Base-by-base conservation (phyloP, 2,888 invertebrate genomes). In the Scrobipalpa costella region DNA sequence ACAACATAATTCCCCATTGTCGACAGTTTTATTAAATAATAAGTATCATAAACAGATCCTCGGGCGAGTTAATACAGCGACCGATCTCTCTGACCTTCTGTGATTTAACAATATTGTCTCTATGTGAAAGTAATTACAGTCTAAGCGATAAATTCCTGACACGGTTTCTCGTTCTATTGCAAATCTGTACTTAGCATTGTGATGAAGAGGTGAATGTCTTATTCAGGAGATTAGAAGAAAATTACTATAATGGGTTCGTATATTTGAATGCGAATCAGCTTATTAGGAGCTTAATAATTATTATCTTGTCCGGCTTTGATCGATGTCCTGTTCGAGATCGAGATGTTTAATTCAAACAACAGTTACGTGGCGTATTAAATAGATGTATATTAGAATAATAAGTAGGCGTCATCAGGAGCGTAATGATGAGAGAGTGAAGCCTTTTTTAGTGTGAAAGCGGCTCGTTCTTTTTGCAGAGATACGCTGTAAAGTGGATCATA, bases 11-110 rank as follows among this genome's bases (percentile, higher is more conserved):
- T 78, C 69, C 64, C 66, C 63, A 67, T 73, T 73, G 73, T 73
- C 49, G 80, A 81, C 80, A 79, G 82, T 84, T 85, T 85, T 83
- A 85, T 83, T 82, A 76, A 84, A 83, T 84, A 84, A 79, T 83
- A 77, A 76, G 75, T 76, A 79, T 80, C 81, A 72, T 81, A 84
- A 84, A 82, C 71, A 78, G 77, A 71, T 79, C 77, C 78, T 68
- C 72, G 64, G 75, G 76, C 74, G 68, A 79, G 82, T 80, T 78
- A 79, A 77, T 76, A 75, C 68, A 73, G 71, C 71, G 67, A 75
- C 71, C 72, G 75, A 79, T 73, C 78, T 73, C 70, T 65, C 69
- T 81, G 82, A 84, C 84, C 84, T 73, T 71, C 71, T 66, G 73
- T 80, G 80, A 82, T 82, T 82, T 80, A 83, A 75, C 77, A 81